Percentiles rank a stretch among this genome's conserved stretches.
Conservation (phyloP, 2,888 invertebrate genomes). For the Lochmaea capreae region DNA sequence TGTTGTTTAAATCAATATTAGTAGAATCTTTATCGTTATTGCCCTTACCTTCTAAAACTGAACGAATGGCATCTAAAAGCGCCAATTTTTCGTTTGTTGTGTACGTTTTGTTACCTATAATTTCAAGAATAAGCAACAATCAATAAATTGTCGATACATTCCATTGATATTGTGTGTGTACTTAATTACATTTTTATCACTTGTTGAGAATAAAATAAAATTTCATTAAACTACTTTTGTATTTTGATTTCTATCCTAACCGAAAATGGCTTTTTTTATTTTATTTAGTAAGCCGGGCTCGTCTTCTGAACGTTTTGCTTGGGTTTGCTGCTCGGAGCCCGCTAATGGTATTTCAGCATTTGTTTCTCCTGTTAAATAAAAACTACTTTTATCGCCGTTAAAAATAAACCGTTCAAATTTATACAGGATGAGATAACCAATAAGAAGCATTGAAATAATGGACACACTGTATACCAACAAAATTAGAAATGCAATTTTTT, state of each 20-base stretch:
- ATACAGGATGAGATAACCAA: too few species aligned
- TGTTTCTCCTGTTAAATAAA: slow-evolving; percentile 64
- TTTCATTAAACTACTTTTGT: slow-evolving; percentile 25
- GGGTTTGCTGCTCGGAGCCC: slow-evolving; percentile 67
- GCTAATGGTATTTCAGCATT: slow-evolving; percentile 65
- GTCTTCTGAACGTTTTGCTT: slow-evolving; percentile 64
- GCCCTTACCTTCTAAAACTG: slow-evolving; percentile 69
- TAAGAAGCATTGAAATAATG: too few species aligned
- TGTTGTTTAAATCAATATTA: slow-evolving; percentile 46
- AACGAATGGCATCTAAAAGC: slow-evolving; percentile 72
- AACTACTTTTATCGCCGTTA: slow-evolving; percentile 50
- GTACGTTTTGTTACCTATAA: slow-evolving; percentile 73
- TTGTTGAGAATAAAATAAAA: slow-evolving; percentile 21
- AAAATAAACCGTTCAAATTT: slow-evolving; percentile 11
- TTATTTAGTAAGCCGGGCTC: slow-evolving; percentile 69
- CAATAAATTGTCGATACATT: slow-evolving; percentile 9
- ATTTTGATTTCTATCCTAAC: slow-evolving; percentile 59
- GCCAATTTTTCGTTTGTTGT: slow-evolving; percentile 69
- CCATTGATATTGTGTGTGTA: not conserved
- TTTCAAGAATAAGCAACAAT: slow-evolving; percentile 23
- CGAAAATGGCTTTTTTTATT: slow-evolving; percentile 73
- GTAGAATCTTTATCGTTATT: slow-evolving; percentile 39
- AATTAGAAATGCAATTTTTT: too few species aligned
- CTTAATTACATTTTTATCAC: slow-evolving; percentile 19
- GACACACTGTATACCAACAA: too few species aligned